Base-by-base conservation (phyloP, 2,797 vertebrate species). In the Vultur gryphus region DNA sequence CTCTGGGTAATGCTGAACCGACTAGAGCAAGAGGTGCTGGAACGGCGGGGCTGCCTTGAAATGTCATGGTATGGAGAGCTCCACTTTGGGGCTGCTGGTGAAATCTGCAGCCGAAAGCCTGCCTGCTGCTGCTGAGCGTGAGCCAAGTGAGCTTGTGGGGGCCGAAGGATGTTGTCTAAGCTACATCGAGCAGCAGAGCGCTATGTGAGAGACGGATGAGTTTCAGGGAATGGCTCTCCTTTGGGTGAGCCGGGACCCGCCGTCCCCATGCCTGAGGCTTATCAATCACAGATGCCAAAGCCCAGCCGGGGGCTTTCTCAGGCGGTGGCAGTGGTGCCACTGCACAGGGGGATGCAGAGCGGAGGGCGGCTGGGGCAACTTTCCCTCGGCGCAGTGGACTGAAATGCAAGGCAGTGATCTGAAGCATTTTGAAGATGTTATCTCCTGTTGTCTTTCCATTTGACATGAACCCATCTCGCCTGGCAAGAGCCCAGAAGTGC, bases 311-410 rank as follows among this genome's bases (percentile, higher is more conserved):
- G 20, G 2, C 76, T 58, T 51, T 49, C 61, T 54, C 29, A 29
- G 46, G 72, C 0, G 0, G 49, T 52, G 72, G 49, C 48, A 44
- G 21, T 11, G 14, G 28, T 82, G 61, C 39, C n/a, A 20, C 10
- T 17, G 75, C 39, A 58, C 23, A 5, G 1, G 0, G 51, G 49
- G 39, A 16, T 5, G 29, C 21, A n/a, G 9, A 41, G 43, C 7
- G 2, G 43, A 54, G 39, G 11, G 20, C 0, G 8, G 10, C 61
- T 70, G 11, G 51, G 43, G 33, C 1, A 0, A 12, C n/a, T 57
- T 4, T n/a, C 14, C 23, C 29, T 59, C 1, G 0, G 46, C 0
- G 0, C 62, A 16, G 57, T 15, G 58, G 10, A 6, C 44, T 88
- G 80, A 83, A 64, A 61, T 23, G 59, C 35, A 51, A 61, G 55